phyloP scores from a whole-genome alignment of 1,140 invertebrate genomes.

The Penaeus indicus region DNA sequence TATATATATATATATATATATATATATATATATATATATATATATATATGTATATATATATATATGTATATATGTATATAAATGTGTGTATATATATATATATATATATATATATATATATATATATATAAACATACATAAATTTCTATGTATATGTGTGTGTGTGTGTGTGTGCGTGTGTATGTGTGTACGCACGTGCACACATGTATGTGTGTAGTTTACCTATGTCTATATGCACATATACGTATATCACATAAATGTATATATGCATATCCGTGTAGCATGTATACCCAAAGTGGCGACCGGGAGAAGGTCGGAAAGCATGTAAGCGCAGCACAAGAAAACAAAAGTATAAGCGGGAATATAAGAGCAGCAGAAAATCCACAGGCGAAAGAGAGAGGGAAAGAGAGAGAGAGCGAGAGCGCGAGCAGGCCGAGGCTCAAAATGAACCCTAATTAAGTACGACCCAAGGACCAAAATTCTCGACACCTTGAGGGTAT shows the following conservation, averaged over 20 bases:
- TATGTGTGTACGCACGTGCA: constrained; percentile 33
- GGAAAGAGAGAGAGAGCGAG: neutral
- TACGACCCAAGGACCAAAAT: constrained; percentile 63
- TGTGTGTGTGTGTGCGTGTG: constrained; percentile 35
- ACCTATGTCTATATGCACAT: neutral
- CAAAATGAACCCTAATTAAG: constrained; percentile 62
- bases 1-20: constrained; percentile 23
- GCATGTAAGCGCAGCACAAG: neutral
- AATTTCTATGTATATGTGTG: neutral
- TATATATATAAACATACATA: neutral
- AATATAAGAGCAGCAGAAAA: constrained; percentile 46
- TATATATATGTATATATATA: neutral
- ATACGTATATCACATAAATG: neutral
- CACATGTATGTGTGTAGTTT: neutral
- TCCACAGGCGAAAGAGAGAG: neutral
- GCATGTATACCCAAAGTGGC: neutral
- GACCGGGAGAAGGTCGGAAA: neutral
- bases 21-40: constrained; percentile 6
- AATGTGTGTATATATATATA: neutral
- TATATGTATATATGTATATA: neutral
- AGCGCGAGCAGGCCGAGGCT: neutral
- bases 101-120: neutral
- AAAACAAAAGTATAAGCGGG: constrained; percentile 43
- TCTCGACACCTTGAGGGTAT: constrained; percentile 60
- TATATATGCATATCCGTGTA: neutral